Percentiles rank a stretch among this genome's conserved stretches.
phyloP scores from a whole-genome alignment of 2,113 vertebrate species.

The Gopherus flavomarginatus region DNA sequence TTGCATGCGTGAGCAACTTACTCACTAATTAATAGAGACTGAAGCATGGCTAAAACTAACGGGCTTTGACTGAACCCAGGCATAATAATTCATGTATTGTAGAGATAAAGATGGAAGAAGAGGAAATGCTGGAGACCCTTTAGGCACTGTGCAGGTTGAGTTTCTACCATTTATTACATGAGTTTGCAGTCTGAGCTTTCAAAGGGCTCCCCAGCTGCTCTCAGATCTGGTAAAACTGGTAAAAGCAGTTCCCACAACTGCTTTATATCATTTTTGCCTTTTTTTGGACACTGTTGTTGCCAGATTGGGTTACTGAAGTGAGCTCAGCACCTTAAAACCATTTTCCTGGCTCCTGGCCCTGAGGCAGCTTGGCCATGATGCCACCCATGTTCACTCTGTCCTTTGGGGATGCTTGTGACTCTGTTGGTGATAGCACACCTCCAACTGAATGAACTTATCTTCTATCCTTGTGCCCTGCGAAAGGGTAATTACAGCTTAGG shows the following conservation, averaged over 20 bases:
- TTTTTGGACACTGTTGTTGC: background rate
- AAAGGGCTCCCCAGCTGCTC: background rate
- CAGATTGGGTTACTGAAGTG: fast-evolving
- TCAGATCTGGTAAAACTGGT: background rate
- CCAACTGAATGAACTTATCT: background rate
- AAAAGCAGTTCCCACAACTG: background rate
- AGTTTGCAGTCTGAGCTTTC: background rate
- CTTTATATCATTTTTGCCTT: background rate
- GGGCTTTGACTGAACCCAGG: background rate
- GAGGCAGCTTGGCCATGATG: fast-evolving
- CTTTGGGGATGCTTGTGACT: background rate
- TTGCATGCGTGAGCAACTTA: background rate
- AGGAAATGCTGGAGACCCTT: background rate
- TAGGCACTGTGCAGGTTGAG: background rate
- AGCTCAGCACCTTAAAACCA: fast-evolving
- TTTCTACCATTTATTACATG: background rate
- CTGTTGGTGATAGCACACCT: background rate
- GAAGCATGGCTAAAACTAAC: background rate
- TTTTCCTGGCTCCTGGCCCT: fast-evolving
- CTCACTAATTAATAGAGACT: background rate
- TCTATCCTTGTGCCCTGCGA: background rate
- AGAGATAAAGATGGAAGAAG: background rate
- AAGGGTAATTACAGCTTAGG: background rate
- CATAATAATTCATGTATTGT: background rate
- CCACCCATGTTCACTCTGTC: background rate